A percentile compares a stretch with the other conserved stretches of the same genome.
Evolutionary conservation across 1,140 invertebrate genomes (phyloP).

Genomic region (Bathynomus jamesi): DNA sequence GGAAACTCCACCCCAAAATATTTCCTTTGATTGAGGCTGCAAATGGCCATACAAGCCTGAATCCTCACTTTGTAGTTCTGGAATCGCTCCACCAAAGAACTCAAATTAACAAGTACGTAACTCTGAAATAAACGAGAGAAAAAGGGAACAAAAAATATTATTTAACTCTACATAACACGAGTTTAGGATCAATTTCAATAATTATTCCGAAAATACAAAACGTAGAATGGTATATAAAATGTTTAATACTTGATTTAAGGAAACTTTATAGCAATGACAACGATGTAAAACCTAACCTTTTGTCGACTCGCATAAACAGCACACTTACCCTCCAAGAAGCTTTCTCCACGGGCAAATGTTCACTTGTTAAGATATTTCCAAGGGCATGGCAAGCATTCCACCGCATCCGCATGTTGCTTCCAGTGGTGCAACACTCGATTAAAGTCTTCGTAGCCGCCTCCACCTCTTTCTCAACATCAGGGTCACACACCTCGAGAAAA

Average conservation of each 20-base stretch:
- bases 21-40: conserved; percentile 49
- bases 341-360: conserved; percentile 49
- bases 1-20: conserved; percentile 23
- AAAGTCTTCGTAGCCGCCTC: conserved; percentile 54
- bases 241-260: too few species aligned
- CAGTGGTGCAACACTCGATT: conserved; percentile 56
- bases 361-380: conserved; percentile 64
- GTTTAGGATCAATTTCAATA: too few species aligned
- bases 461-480: background rate
- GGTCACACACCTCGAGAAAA: too few species aligned
- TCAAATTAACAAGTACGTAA: conserved; percentile 48
- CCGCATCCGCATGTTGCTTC: conserved; percentile 70
- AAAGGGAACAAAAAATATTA: too few species aligned
- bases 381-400: conserved; percentile 87
- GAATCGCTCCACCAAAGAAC: conserved; percentile 49
- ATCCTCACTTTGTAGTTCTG: conserved; percentile 66
- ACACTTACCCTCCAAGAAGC: conserved; percentile 49
- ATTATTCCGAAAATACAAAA: too few species aligned
- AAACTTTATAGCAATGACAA: too few species aligned
- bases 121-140: conserved; percentile 45
- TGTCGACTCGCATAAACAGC: too few species aligned
- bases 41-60: conserved; percentile 67
- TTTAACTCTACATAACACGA: too few species aligned
- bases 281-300: too few species aligned
- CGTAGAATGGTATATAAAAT: too few species aligned